A percentile compares a stretch with the other conserved stretches of the same genome.
Evolutionary conservation across 1,140 invertebrate species (phyloP).

Genomic region (Aphidius gifuensis): DNA sequence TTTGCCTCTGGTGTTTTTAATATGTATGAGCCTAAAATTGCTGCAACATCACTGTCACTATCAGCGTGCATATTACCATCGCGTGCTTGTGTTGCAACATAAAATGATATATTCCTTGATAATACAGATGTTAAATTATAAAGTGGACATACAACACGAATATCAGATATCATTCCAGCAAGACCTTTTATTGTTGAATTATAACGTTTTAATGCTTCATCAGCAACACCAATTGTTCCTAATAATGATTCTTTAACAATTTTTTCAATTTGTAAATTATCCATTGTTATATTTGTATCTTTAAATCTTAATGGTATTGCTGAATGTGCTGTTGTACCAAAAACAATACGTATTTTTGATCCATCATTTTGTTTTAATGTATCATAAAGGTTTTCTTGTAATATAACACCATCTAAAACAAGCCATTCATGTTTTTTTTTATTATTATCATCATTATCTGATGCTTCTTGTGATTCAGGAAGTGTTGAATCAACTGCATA

Average conservation of each 20-base stretch:
- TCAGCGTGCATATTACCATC: conserved; percentile 57
- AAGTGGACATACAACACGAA: conserved; percentile 76
- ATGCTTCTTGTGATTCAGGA: conserved; percentile 59
- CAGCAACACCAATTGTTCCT: conserved; percentile 59
- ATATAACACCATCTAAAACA: conserved; percentile 66
- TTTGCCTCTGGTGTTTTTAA: conserved; percentile 68
- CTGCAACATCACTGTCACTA: conserved; percentile 67
- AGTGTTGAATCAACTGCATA: conserved; percentile 58
- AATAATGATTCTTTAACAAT: conserved; percentile 65
- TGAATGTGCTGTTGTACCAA: conserved; percentile 72
- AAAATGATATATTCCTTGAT: conserved; percentile 67
- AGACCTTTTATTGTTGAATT: conserved; percentile 64
- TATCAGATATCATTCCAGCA: conserved; percentile 71
- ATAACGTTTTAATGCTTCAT: conserved; percentile 63
- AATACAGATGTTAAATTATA: conserved; percentile 42
- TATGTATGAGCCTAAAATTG: conserved; percentile 74
- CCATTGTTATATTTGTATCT: conserved; percentile 61
- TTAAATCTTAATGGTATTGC: conserved; percentile 60
- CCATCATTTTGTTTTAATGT: conserved; percentile 55
- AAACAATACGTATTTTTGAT: conserved; percentile 59
- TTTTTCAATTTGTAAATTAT: conserved; percentile 60
- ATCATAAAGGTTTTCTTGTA: conserved; percentile 63
- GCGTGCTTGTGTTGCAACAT: conserved; percentile 66
- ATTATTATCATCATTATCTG: conserved; percentile 30
- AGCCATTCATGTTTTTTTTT: conserved; percentile 68